A percentile compares a stretch with the other conserved stretches of the same genome.
phyloP scores from a whole-genome alignment of 2,113 vertebrate species.

The Naja naja region DNA sequence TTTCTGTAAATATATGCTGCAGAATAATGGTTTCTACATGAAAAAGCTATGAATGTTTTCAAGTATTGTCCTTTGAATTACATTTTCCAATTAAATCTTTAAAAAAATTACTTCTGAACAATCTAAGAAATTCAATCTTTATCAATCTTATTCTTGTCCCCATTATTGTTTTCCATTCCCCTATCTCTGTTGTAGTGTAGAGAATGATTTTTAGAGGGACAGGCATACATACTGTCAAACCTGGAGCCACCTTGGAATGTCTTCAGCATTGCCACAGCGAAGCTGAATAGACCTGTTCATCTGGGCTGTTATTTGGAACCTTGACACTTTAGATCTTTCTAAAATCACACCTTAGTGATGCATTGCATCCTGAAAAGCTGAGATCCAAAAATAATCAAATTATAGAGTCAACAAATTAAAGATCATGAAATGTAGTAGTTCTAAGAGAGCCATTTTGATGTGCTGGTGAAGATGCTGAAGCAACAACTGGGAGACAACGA shows the following conservation, averaged over 20 bases:
- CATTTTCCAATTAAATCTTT: neutral
- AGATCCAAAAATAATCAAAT: neutral
- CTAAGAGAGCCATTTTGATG: neutral
- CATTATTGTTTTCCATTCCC: neutral
- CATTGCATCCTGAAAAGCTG: neutral
- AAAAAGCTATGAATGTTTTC: conserved; percentile 30
- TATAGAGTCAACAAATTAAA: neutral
- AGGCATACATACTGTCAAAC: neutral
- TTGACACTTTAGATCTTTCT: neutral
- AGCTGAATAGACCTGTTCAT: too few species aligned
- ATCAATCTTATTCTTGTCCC: neutral
- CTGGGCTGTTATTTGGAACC: too few species aligned
- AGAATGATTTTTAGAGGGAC: neutral
- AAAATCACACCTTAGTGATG: neutral
- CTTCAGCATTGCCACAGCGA: too few species aligned
- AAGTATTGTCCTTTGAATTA: neutral
- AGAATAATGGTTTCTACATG: conserved; percentile 35
- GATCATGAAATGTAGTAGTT: neutral
- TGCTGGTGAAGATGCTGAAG: too few species aligned
- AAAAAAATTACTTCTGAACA: neutral
- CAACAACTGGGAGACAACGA: too few species aligned
- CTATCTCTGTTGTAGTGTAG: neutral
- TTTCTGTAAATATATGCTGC: conserved; percentile 27
- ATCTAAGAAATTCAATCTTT: neutral
- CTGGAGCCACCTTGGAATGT: too few species aligned